Evolutionary conservation across 2,113 vertebrate species (phyloP).

Genomic region (Cricetomys ansorgei): DNA sequence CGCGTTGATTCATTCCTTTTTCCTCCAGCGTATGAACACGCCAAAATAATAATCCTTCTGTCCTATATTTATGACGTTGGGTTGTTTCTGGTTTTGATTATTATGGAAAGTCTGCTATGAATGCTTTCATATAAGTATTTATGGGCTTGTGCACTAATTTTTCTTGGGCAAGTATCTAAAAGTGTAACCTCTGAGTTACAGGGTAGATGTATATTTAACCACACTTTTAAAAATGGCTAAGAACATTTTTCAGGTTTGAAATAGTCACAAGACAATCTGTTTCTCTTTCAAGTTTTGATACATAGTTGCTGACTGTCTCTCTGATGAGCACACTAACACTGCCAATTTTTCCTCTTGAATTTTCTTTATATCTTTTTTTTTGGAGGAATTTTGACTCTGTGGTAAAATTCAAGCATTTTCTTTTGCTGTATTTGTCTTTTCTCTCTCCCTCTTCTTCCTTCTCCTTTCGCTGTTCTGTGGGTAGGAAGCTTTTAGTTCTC

Average conservation of each 20-base stretch:
- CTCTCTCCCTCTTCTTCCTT: not conserved
- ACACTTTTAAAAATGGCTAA: not conserved
- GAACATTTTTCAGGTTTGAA: not conserved
- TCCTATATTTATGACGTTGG: not conserved
- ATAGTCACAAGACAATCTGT: not conserved
- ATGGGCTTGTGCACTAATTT: not conserved
- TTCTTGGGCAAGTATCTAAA: not conserved
- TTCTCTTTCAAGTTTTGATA: not conserved
- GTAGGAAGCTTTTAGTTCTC: not conserved
- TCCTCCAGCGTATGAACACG: not conserved
- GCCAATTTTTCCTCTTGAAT: not conserved
- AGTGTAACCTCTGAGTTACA: not conserved
- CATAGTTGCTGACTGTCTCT: not conserved
- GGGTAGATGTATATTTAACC: not conserved
- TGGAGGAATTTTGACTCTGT: not conserved
- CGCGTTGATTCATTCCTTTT: not conserved
- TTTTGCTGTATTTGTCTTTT: not conserved
- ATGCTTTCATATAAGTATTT: not conserved
- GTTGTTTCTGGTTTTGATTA: not conserved
- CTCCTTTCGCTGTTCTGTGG: not conserved
- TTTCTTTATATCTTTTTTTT: slow-evolving; percentile 11
- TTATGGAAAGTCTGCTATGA: not conserved
- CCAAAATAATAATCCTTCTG: not conserved
- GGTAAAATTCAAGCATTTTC: not conserved
- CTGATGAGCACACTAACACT: too few species aligned